phyloP scores from a whole-genome alignment of 2,888 invertebrate genomes.

The Spilosoma lubricipeda region DNA sequence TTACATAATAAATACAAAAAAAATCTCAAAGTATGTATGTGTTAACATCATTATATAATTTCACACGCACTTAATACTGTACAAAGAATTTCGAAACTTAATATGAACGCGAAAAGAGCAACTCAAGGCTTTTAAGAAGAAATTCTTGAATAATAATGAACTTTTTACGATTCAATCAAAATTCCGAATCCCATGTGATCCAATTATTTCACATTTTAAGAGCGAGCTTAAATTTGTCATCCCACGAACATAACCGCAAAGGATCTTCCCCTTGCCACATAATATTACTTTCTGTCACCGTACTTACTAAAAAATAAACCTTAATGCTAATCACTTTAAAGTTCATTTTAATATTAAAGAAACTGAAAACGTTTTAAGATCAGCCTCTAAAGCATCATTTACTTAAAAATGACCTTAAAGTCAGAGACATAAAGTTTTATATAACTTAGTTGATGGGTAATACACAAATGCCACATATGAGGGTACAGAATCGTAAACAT shows the following conservation, averaged over 20 bases:
- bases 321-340: background rate
- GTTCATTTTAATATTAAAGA: background rate
- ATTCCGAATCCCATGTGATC: background rate
- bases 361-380: background rate
- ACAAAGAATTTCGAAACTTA: background rate
- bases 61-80: background rate
- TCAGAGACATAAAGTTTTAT: background rate
- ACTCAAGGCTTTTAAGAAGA: background rate
- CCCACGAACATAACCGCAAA: background rate
- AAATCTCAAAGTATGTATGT: too few relatives aligned
- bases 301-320: background rate
- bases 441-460: background rate
- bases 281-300: background rate
- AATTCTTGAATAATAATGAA: background rate
- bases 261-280: background rate
- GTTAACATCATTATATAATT: too few relatives aligned
- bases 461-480: background rate
- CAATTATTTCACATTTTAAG: background rate
- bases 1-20: too few relatives aligned
- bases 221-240: background rate
- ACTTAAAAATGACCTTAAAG: background rate
- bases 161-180: background rate
- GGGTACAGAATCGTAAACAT: too few relatives aligned
- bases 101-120: background rate
- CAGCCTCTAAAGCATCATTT: background rate